Evolutionary conservation across 2,888 invertebrate genomes (phyloP).

Genomic region (Harpalus rufipes): DNA sequence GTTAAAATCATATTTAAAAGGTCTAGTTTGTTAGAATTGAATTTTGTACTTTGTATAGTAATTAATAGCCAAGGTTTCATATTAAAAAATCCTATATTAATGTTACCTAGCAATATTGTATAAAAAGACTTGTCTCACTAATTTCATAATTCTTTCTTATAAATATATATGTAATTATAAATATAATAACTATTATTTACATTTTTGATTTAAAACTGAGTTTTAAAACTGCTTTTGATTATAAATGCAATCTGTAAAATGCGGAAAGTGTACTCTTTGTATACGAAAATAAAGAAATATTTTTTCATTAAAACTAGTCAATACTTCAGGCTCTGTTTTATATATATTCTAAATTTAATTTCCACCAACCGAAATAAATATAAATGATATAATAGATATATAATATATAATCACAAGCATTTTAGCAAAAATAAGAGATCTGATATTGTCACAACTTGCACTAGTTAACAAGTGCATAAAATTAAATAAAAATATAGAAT

Average conservation of each 20-base stretch:
- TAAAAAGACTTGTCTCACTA: constrained; percentile 65
- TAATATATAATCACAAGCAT: constrained; percentile 52
- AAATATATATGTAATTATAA: constrained; percentile 63
- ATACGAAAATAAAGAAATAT: constrained; percentile 37
- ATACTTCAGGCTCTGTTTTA: constrained; percentile 15
- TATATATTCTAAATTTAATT: constrained; percentile 21
- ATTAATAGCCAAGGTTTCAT: constrained; percentile 3
- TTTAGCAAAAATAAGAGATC: constrained; percentile 63
- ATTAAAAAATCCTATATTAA: constrained; percentile 12
- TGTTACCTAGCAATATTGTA: constrained; percentile 63
- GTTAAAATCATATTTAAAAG: constrained; percentile 50
- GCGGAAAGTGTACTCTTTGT: constrained; percentile 31
- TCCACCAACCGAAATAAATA: constrained; percentile 34
- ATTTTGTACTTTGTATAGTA: constrained; percentile 56
- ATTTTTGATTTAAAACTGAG: constrained; percentile 56
- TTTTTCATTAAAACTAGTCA: constrained; percentile 35
- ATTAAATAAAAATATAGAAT: constrained; percentile 40
- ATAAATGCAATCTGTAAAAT: constrained; percentile 63
- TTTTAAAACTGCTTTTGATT: constrained; percentile 54
- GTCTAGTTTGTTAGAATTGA: constrained; percentile 50
- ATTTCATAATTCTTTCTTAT: constrained; percentile 61
- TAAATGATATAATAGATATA: neutral
- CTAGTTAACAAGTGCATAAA: constrained; percentile 59
- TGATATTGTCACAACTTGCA: constrained; percentile 65
- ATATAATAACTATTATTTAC: constrained; percentile 63